Base-by-base conservation (phyloP, 2,888 invertebrate genomes). In the Volucella bombylans region DNA sequence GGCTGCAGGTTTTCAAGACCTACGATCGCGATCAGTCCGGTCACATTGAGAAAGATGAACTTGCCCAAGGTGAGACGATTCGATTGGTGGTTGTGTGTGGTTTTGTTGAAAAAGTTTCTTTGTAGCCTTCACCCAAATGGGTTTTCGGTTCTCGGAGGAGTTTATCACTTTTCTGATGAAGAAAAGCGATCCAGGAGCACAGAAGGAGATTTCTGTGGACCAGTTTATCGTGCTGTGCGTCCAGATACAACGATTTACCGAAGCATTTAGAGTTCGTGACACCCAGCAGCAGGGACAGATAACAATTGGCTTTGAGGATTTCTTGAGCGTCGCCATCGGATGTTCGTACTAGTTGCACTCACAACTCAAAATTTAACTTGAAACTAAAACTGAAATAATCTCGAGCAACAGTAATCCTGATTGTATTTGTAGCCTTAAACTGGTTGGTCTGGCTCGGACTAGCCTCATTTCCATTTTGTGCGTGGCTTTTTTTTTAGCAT, bases 301-400 rank as follows among this genome's bases (percentile, higher is more conserved):
- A 68, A 95, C 95, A 1, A 95, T 98, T 89, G 95, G 93, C 38
- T 98, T 98, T 90, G 98, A 98, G 93, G 98, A 98, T 89, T 98
- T 98, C 89, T 93, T 99, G 59, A 94, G 94, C 82, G 94, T 98
- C 87, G 96, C 97, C 43, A 93, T 98, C 55, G 95, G 94, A 88
- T 95, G 95, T 90, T 95, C 95, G 1, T 86, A 87, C 67, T 88
- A 78, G 87, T 14, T 11, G 43, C 31, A 64, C 52, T 31, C 55
- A 80, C 57, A 62, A 31, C 23, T 12, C 43, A 39, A 31, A 31
- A 31, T 31, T 31, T 6, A 31, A 31, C 4, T 31, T 31, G 6
- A 31, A 31, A 6, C 6, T 31, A 15, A 71, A 65, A 64, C 62
- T 64, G 62, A 64, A 81, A 45, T 57, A 76, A 76, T 76, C 64